A percentile compares a stretch with the other conserved stretches of the same genome.
Conservation (phyloP, 2,113 vertebrate genomes). For the Corythaeola cristata region DNA sequence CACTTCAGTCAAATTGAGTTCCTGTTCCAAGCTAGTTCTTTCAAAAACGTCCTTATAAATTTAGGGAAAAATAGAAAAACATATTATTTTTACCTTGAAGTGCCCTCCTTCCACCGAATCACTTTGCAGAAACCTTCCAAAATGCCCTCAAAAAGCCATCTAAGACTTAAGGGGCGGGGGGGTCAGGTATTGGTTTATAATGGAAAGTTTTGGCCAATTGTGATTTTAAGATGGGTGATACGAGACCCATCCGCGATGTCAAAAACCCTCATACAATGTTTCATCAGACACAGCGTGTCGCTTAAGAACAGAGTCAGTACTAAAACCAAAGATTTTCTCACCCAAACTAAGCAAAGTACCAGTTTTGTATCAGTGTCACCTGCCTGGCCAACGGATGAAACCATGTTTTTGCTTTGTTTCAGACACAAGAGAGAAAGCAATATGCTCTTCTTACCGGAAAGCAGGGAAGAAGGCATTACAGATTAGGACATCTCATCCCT, state of each 20-base stretch:
- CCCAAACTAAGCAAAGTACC: neutral
- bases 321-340: neutral
- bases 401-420: neutral
- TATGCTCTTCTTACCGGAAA: neutral
- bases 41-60: neutral
- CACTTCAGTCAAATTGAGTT: neutral
- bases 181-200: neutral
- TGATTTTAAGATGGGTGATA: neutral
- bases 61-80: neutral
- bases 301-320: neutral
- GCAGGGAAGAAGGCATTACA: neutral
- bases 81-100: neutral
- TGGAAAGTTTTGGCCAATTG: neutral
- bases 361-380: neutral
- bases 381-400: neutral
- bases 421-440: neutral
- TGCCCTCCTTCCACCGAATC: neutral
- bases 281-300: neutral
- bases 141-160: neutral
- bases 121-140: neutral
- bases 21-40: neutral
- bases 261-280: neutral
- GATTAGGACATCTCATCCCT: neutral
- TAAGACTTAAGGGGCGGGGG: neutral
- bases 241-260: rapidly evolving